Percentiles rank a stretch among this genome's conserved stretches.
Evolutionary conservation across 2,888 invertebrate species (phyloP).

Genomic region (Aplocera efformata): DNA sequence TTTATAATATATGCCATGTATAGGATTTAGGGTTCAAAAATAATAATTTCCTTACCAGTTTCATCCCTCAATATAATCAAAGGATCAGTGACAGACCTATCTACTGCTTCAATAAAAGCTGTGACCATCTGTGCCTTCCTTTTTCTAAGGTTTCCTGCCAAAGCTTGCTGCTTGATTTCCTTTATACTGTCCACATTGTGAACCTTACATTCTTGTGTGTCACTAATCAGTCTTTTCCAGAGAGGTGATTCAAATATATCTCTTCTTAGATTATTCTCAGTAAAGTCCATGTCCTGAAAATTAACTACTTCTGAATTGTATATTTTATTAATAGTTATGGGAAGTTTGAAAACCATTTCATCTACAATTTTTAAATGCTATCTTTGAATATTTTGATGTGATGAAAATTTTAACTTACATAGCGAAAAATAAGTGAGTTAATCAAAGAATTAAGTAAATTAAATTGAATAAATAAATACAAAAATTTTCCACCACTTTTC

Average conservation of each 20-base stretch:
- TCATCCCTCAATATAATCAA: slow-evolving; percentile 61
- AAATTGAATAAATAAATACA: too few species aligned
- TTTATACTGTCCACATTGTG: slow-evolving; percentile 57
- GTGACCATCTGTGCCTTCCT: slow-evolving; percentile 62
- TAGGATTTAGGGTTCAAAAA: too few species aligned
- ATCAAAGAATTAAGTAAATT: too few species aligned
- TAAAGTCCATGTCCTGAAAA: slow-evolving; percentile 64
- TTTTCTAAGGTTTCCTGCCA: slow-evolving; percentile 51
- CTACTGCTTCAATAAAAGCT: slow-evolving; percentile 66
- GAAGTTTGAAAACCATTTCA: too few species aligned
- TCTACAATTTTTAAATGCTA: neutral
- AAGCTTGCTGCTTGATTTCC: slow-evolving; percentile 57
- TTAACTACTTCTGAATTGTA: slow-evolving; percentile 5
- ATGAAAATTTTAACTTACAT: too few species aligned
- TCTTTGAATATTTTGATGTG: too few species aligned
- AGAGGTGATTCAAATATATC: slow-evolving; percentile 62
- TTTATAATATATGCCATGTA: slow-evolving; percentile 1
- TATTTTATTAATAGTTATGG: too few species aligned
- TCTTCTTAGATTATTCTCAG: slow-evolving; percentile 49
- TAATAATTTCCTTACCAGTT: slow-evolving; percentile 61
- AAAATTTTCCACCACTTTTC: too few species aligned
- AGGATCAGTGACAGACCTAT: slow-evolving; percentile 66
- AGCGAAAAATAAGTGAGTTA: too few species aligned
- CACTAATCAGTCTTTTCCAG: slow-evolving; percentile 54
- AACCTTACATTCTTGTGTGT: slow-evolving; percentile 48